A percentile compares a stretch with the other conserved stretches of the same genome.
phyloP scores from a whole-genome alignment of 2,797 vertebrate genomes.

The Octomys mimax region DNA sequence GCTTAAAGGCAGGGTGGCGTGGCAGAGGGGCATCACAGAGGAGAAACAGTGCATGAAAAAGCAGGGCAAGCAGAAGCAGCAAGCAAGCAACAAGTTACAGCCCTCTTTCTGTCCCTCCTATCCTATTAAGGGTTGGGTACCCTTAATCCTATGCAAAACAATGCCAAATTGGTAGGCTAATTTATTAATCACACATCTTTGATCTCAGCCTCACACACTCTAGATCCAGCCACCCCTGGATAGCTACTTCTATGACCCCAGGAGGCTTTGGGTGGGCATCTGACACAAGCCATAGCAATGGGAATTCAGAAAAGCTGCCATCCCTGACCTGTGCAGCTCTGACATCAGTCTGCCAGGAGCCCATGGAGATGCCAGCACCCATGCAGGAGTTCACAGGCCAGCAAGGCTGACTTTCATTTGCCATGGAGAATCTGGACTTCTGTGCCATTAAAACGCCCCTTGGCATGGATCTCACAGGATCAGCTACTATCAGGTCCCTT shows the following conservation, averaged over 20 bases:
- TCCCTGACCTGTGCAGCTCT: background rate
- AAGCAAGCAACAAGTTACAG: background rate
- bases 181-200: background rate
- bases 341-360: background rate
- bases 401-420: too few relatives aligned
- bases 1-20: background rate
- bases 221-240: background rate
- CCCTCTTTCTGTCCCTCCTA: background rate
- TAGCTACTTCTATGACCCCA: background rate
- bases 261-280: background rate
- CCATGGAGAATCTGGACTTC: background rate
- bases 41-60: background rate
- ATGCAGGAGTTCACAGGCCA: background rate
- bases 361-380: background rate
- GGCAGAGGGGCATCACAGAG: background rate
- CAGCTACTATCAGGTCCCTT: background rate
- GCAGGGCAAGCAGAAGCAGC: background rate
- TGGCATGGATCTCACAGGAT: background rate
- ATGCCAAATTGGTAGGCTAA: background rate
- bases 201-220: background rate
- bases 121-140: background rate
- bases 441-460: background rate
- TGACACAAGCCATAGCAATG: background rate
- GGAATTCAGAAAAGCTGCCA: background rate
- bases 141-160: background rate